Conservation (phyloP, 2,888 invertebrate species). For the Cephus rjabovi region DNA sequence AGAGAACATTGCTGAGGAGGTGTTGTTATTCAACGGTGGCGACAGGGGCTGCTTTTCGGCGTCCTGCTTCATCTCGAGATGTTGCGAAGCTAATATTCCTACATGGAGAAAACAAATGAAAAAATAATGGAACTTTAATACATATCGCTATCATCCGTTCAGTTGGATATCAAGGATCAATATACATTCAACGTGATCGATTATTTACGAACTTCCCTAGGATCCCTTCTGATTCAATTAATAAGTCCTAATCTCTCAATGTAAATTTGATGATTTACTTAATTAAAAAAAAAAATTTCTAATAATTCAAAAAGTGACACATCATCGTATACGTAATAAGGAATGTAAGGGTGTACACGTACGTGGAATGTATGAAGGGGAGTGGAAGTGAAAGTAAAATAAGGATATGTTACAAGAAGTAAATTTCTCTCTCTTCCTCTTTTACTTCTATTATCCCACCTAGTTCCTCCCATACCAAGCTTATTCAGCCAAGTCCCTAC, state of each 20-base stretch:
- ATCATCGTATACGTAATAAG: no score
- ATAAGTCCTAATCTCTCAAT: no score
- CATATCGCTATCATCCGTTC: background rate
- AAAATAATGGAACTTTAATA: constrained; percentile 3
- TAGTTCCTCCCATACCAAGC: no score
- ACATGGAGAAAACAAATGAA: background rate
- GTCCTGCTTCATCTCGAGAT: constrained; percentile 67
- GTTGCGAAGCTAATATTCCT: constrained; percentile 54
- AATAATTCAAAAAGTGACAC: no score
- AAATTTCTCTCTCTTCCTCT: constrained; percentile 23
- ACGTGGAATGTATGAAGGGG: background rate
- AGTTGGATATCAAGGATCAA: background rate
- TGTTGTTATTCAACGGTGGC: constrained; percentile 71
- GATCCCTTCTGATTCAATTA: no score
- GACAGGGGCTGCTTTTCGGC: constrained; percentile 72
- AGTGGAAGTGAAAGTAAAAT: constrained; percentile 13
- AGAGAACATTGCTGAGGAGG: constrained; percentile 64
- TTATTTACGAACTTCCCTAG: no score
- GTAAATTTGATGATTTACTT: no score
- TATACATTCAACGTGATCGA: background rate
- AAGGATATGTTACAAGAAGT: constrained; percentile 17
- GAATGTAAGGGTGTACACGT: background rate
- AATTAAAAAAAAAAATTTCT: no score
- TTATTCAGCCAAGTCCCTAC: no score
- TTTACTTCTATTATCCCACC: constrained; percentile 2